Base-by-base conservation (phyloP, 2,113 vertebrate genomes). In the Syngnathus scovelli region DNA sequence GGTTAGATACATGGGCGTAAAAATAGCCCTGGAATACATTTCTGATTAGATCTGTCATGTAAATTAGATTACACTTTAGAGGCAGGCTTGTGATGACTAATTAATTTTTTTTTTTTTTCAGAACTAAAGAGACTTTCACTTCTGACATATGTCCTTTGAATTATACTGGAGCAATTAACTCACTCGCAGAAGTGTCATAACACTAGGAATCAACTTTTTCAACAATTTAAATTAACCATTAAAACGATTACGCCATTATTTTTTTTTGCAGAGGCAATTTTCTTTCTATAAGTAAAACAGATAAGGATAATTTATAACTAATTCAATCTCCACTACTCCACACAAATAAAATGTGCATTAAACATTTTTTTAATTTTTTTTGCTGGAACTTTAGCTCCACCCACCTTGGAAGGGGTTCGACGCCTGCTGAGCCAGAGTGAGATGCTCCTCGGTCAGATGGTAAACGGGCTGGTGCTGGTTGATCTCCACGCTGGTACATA, bases 401-500 rank as follows among this genome's bases (percentile, higher is more conserved):
- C 13, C 64, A 98, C 96, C 96, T 96, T 98, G 96, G 86, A 99
- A 96, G 63, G 96, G 95, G 82, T 87, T 96, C 92, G 92, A 95
- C 1, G 96, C 95, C 85, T 98, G 95, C 83, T 96, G 96, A 79
- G 96, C 96, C 62, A 95, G 86, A 19, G 92, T 93, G 83, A 99
- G 93, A 86, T 98, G 97, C 75, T 98, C 96, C 86, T 98, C 95
- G 6, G 94, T 96, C 68, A 99, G 93, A 84, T 95, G 94, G 88
- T 98, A 98, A 68, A 99, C 92, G 15, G 97, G 96, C 75, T 98
- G 96, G 83, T 99, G 97, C 91, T 99, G 97, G 90, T 96, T 98
- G 90, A 99, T 98, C 89, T 98, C 97, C 93, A 99, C 97, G 13
- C 97, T 98, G 90, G 96, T 99, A 90, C 96, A 98, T 87, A 99